phyloP scores from a whole-genome alignment of 2,888 invertebrate genomes.

The Spisula subtruncata region DNA sequence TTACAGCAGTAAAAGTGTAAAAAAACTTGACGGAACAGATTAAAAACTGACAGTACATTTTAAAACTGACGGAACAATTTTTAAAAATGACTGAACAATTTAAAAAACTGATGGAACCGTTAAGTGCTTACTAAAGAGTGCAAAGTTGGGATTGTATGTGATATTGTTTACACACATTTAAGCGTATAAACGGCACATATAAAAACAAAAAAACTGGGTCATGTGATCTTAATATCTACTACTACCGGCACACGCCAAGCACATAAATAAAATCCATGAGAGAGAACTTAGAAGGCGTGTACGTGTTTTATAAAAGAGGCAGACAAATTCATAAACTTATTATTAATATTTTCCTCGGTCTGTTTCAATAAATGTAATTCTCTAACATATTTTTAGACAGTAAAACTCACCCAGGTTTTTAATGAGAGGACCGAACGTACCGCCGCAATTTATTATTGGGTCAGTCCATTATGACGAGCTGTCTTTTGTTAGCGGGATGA shows the following conservation, averaged over 20 bases:
- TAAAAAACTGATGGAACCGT: not conserved
- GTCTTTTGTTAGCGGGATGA: conserved; percentile 44
- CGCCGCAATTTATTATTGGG: conserved; percentile 36
- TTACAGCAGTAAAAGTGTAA: not conserved
- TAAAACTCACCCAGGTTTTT: conserved; percentile 17
- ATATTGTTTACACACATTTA: too few relatives aligned
- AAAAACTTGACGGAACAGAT: not conserved
- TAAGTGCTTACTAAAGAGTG: not conserved
- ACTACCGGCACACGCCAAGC: not conserved
- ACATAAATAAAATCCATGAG: not conserved
- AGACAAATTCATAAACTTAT: not conserved
- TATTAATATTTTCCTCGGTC: conserved; percentile 12
- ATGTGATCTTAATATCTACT: not conserved
- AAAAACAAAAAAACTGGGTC: not conserved
- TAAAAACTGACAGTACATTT: too few relatives aligned
- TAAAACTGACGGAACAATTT: not conserved
- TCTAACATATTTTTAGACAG: conserved; percentile 20
- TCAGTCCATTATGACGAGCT: conserved; percentile 45
- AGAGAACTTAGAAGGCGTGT: too few relatives aligned
- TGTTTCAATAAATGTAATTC: not conserved
- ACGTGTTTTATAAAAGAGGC: not conserved
- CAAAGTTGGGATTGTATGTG: too few relatives aligned
- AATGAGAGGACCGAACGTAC: not conserved
- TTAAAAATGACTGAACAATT: not conserved
- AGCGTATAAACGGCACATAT: not conserved